phyloP scores from a whole-genome alignment of 2,797 vertebrate species.

The Notamacropus eugenii region DNA sequence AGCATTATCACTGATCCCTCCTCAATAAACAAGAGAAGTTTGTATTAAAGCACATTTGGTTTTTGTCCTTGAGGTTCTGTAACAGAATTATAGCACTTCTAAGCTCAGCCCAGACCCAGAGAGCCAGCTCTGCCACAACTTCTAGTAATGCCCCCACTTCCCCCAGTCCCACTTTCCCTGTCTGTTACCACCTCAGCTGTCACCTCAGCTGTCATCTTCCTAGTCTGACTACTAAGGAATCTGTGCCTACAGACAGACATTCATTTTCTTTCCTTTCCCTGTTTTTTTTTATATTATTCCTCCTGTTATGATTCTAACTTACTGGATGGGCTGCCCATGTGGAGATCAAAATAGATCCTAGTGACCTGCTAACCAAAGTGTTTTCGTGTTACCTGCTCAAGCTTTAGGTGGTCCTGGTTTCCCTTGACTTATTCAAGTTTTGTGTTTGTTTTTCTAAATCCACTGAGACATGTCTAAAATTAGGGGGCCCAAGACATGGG shows the following conservation, averaged over 20 bases:
- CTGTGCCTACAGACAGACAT: not conserved
- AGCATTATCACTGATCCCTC: conserved; percentile 41
- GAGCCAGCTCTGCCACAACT: not conserved
- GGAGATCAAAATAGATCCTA: not conserved
- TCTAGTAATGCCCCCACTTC: too few species aligned
- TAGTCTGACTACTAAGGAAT: not conserved
- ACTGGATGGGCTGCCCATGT: not conserved
- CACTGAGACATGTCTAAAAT: not conserved
- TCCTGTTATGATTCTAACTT: not conserved
- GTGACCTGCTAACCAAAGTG: not conserved
- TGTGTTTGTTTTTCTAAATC: not conserved
- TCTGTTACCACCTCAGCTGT: not conserved
- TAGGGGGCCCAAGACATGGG: not conserved
- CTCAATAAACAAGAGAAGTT: conserved; percentile 51
- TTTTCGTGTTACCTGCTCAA: not conserved
- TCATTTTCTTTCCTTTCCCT: not conserved
- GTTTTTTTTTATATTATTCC: not conserved
- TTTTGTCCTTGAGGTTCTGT: not conserved
- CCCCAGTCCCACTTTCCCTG: too few species aligned
- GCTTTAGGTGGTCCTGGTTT: not conserved
- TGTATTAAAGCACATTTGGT: not conserved
- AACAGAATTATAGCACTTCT: not conserved
- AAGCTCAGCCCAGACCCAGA: not conserved
- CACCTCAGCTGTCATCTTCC: not conserved
- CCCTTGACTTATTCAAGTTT: not conserved